phyloP scores from a whole-genome alignment of 2,888 invertebrate genomes.

The Lysandra bellargus region DNA sequence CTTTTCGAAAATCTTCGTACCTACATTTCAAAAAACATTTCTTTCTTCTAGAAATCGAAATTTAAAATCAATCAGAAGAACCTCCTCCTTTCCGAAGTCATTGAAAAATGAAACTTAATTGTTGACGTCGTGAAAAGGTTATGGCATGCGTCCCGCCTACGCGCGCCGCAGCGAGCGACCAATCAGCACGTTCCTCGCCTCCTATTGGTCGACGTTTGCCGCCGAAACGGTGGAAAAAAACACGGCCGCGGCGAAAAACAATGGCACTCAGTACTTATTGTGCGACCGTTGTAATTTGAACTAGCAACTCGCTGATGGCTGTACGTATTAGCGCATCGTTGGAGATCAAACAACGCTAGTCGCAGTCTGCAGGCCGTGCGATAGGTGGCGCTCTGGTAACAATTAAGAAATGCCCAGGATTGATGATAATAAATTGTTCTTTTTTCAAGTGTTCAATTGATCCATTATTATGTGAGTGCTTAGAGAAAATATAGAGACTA shows the following conservation, averaged over 20 bases:
- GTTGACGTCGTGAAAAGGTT: conserved; percentile 54
- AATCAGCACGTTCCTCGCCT: conserved; percentile 53
- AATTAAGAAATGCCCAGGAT: conserved; percentile 5
- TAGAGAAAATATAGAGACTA: neutral
- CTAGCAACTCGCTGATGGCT: neutral
- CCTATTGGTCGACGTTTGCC: conserved; percentile 58
- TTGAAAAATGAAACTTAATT: conserved; percentile 50
- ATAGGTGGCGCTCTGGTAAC: conserved; percentile 22
- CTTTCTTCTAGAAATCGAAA: neutral
- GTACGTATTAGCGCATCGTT: neutral
- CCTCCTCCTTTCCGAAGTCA: conserved; percentile 43
- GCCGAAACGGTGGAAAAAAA: conserved; percentile 49
- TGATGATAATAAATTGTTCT: neutral
- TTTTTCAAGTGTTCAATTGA: neutral
- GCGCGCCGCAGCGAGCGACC: conserved; percentile 48
- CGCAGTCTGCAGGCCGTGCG: neutral
- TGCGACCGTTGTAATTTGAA: conserved; percentile 45
- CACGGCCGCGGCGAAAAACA: conserved; percentile 61
- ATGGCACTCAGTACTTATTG: conserved; percentile 66
- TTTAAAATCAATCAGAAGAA: neutral
- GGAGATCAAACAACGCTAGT: conserved; percentile 24
- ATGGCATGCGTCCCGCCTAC: conserved; percentile 51
- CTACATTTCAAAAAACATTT: neutral
- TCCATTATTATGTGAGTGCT: neutral
- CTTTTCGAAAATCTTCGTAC: neutral